phyloP scores from a whole-genome alignment of 2,888 invertebrate genomes.

The Eurois occulta region DNA sequence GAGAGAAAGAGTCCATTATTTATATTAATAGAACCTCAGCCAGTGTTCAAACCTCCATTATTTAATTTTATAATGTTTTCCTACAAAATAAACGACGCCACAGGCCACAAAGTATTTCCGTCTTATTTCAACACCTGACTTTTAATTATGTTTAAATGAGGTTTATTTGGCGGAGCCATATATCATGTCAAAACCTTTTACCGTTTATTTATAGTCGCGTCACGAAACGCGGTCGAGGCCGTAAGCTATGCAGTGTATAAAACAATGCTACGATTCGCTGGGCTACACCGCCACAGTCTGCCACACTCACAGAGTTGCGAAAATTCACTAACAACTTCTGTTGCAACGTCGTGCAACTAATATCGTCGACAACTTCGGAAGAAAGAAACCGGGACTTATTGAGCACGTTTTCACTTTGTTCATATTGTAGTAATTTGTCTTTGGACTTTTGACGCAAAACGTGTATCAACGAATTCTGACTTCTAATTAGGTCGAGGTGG shows the following conservation, averaged over 20 bases:
- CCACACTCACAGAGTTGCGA: conserved; percentile 23
- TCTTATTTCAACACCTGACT: conserved; percentile 52
- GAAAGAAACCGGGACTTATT: conserved; percentile 24
- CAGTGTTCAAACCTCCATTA: conserved; percentile 22
- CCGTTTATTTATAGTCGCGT: conserved; percentile 69
- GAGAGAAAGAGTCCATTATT: conserved; percentile 49
- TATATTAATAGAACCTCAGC: conserved; percentile 31
- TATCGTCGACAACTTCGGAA: conserved; percentile 30
- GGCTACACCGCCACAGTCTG: conserved; percentile 15
- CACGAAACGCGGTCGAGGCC: conserved; percentile 75
- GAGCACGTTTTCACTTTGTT: conserved; percentile 20
- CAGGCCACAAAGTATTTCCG: conserved; percentile 37
- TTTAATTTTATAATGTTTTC: conserved; percentile 35
- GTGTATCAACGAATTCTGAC: conserved; percentile 37
- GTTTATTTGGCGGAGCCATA: conserved; percentile 57
- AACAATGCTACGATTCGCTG: conserved; percentile 67
- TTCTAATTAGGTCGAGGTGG: conserved; percentile 42
- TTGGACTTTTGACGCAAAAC: conserved; percentile 36
- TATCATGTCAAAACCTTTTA: conserved; percentile 67
- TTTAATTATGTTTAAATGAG: conserved; percentile 60
- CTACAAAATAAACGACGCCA: conserved; percentile 23
- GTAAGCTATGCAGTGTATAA: conserved; percentile 69
- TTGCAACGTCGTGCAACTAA: conserved; percentile 35
- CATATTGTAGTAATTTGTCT: conserved; percentile 19
- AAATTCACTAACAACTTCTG: conserved; percentile 50